Evolutionary conservation across 2,113 vertebrate genomes (phyloP).

Genomic region (Pteronura brasiliensis): DNA sequence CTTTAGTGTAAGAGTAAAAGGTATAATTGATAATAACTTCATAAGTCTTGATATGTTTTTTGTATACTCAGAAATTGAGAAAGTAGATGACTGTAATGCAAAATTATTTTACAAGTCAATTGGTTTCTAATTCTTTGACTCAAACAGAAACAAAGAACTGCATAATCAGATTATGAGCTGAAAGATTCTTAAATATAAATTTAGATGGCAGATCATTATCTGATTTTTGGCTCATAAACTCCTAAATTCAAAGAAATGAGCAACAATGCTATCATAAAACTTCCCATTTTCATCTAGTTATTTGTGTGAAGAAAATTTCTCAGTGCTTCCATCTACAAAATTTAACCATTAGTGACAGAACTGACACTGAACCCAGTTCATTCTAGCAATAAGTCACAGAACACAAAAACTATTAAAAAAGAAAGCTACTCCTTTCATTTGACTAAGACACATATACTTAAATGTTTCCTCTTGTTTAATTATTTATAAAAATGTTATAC

Average conservation of each 20-base stretch:
- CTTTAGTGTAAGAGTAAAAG: not conserved
- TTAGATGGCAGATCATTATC: not conserved
- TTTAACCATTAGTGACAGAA: not conserved
- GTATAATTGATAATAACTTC: not conserved
- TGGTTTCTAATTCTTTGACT: not conserved
- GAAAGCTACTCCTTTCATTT: not conserved
- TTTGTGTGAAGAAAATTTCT: not conserved
- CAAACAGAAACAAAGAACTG: not conserved
- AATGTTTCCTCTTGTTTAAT: not conserved
- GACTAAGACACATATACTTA: not conserved
- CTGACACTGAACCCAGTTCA: not conserved
- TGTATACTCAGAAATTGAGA: not conserved
- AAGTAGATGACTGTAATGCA: not conserved
- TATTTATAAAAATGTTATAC: not conserved
- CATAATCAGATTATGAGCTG: not conserved
- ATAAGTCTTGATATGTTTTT: not conserved
- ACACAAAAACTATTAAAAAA: not conserved
- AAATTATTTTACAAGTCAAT: constrained; percentile 22
- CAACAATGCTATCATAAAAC: not conserved
- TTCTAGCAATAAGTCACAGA: not conserved
- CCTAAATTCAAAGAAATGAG: not conserved
- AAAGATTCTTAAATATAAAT: not conserved
- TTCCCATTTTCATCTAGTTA: not conserved
- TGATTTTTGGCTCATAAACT: not conserved
- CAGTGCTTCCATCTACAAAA: not conserved